Percentiles rank a stretch among this genome's conserved stretches.
phyloP scores from a whole-genome alignment of 92 coral and sea anemone species.

The Bergia puertoricense region DNA sequence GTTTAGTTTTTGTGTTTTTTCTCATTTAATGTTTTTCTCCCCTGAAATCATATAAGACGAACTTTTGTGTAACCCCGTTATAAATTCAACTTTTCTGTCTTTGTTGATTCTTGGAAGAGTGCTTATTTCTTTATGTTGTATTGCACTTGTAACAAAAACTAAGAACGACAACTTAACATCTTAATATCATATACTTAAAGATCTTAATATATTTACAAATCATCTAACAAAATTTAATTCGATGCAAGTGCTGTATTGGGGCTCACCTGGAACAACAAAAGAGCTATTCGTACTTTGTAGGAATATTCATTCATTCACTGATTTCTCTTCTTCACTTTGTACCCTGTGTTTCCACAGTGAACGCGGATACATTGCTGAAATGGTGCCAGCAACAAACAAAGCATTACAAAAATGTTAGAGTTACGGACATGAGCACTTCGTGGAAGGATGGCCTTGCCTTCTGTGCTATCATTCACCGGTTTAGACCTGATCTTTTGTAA shows the following conservation, averaged over 20 bases:
- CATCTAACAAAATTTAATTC: too few relatives aligned
- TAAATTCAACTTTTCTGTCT: not conserved
- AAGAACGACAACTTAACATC: too few relatives aligned
- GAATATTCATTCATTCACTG: not conserved
- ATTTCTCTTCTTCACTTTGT: not conserved
- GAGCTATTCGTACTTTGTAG: too few relatives aligned
- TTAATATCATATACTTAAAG: too few relatives aligned
- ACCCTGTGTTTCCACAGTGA: conserved; percentile 56
- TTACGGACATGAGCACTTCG: conserved; percentile 89
- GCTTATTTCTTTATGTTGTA: too few relatives aligned
- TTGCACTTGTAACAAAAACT: too few relatives aligned
- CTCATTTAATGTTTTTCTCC: not conserved
- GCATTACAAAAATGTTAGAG: conserved; percentile 76
- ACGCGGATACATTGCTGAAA: conserved; percentile 71
- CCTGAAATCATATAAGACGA: not conserved
- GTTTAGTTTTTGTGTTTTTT: too few relatives aligned
- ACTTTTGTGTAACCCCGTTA: too few relatives aligned
- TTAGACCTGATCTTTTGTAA: conserved; percentile 94
- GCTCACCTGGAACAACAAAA: too few relatives aligned
- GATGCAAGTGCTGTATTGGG: too few relatives aligned
- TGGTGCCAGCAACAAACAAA: conserved; percentile 98
- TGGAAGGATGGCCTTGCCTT: conserved; percentile 97
- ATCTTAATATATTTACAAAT: too few relatives aligned
- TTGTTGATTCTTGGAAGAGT: not conserved
- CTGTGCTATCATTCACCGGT: conserved; percentile 94